Evolutionary conservation across 2,113 vertebrate genomes (phyloP), one percentile per base, ranked within the genome.

Genomic region (Corythaixoides concolor): DNA sequence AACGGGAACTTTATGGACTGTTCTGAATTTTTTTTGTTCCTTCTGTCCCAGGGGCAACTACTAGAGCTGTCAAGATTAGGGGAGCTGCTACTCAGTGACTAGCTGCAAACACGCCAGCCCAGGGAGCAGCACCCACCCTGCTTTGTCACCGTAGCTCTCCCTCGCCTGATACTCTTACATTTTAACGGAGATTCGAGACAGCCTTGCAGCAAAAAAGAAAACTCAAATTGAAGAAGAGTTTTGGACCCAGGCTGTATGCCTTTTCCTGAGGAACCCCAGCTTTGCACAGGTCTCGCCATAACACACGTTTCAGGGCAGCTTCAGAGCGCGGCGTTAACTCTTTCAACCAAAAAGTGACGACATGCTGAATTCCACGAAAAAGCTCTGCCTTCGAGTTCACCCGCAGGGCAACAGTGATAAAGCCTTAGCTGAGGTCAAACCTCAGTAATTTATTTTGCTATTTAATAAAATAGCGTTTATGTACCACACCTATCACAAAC

Each of bases 391-490:
- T 66, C 33, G 97, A 95, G 98, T 98, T 98, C 98, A 98, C 95
- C 85, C 91, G 97, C 93, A 78, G 98, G 97, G 95, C 98, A 98
- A 62, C 86, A 94, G 91, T 93, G 98, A 98, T 98, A 97, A 98
- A 98, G 97, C 92, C 95, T 90, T 55, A 69, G 80, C 94, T 80
- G 96, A 97, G 96, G 96, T 97, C 97, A 97, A 97, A 97, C 94
- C 96, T 87, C 92, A 91, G 91, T 45, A 88, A 95, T 97, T 96
- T 91, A 85, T 95, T 97, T 97, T 95, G 89, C 94, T 96, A 64
- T 95, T 98, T 94, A 97, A 97, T 97, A 97, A 96, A 97, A 87
- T 35, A 96, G 96, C 76, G 55, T 97, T 95, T 95, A 84, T 94
- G 91, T 33, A 90, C 68, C 88, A 90, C 90, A 83, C 92, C 87